A percentile compares a stretch with the other conserved stretches of the same genome.
These are phyloP conservation scores for Grapholita molesta DNA, from an alignment of 1,140 invertebrate species.

Conservation along the genomic window DNA sequence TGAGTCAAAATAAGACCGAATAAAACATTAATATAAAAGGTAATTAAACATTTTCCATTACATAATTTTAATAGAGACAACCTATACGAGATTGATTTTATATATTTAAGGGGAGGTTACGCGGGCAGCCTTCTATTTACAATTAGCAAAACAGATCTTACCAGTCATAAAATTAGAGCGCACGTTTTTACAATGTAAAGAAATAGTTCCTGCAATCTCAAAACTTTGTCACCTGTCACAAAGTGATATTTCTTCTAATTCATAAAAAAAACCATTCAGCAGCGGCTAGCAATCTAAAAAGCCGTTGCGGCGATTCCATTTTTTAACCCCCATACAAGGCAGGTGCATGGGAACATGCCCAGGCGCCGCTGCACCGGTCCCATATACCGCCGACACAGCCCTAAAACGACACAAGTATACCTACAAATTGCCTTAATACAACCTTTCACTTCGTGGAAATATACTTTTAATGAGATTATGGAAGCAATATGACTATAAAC, in stretches of 20 bases:
- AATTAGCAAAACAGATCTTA: too few species aligned
- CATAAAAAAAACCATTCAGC: slow-evolving; percentile 1
- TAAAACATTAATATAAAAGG: too few species aligned
- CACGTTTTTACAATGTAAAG: neutral
- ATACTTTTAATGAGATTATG: slow-evolving; percentile 53
- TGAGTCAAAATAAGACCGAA: too few species aligned
- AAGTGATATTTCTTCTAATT: slow-evolving; percentile 9
- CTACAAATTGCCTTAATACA: neutral
- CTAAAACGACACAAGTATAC: neutral
- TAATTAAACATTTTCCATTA: too few species aligned
- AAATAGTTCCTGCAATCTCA: neutral
- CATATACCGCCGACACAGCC: slow-evolving; percentile 1
- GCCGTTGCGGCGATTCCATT: slow-evolving; percentile 21
- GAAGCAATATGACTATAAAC: slow-evolving; percentile 46
- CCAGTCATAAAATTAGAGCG: neutral
- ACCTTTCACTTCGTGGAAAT: neutral
- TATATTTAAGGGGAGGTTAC: too few species aligned
- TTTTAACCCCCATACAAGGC: slow-evolving; percentile 37
- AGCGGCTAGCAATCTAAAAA: slow-evolving; percentile 10
- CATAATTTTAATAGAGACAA: too few species aligned
- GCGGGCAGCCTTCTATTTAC: too few species aligned
- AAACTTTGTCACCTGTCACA: neutral
- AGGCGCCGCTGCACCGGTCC: slow-evolving; percentile 20
- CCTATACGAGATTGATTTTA: too few species aligned
- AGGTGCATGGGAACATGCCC: slow-evolving; percentile 40